Evolutionary conservation across 2,797 vertebrate genomes (phyloP).

Genomic region (Macrochelys suwanniensis): DNA sequence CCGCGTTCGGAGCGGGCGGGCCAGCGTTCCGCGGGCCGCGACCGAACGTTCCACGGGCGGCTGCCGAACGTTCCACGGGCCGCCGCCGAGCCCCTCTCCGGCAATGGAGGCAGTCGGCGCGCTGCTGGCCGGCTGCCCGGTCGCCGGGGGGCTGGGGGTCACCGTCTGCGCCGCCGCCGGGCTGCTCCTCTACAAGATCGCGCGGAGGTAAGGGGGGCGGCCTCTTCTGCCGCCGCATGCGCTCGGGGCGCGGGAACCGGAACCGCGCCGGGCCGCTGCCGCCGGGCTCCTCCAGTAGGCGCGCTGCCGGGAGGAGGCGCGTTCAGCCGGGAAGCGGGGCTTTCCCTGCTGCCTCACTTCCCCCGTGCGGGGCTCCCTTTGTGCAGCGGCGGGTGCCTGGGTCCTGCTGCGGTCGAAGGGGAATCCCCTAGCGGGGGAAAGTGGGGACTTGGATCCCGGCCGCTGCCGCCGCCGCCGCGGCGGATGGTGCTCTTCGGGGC

Average conservation of each 20-base stretch:
- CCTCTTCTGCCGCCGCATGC: neutral
- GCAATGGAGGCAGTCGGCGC: constrained; percentile 86
- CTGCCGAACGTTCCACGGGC: too few relatives aligned
- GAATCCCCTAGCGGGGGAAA: neutral
- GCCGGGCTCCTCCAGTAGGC: neutral
- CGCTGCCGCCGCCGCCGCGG: too few relatives aligned
- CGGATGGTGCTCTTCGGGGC: neutral
- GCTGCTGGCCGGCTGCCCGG: constrained; percentile 83
- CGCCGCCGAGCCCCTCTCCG: neutral
- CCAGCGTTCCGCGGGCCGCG: too few relatives aligned
- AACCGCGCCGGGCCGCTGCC: neutral
- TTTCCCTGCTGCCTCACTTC: too few relatives aligned
- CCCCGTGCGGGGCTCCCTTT: neutral
- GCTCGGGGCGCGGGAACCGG: neutral
- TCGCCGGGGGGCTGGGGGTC: constrained; percentile 86
- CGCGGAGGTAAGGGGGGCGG: constrained; percentile 84
- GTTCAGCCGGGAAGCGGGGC: neutral
- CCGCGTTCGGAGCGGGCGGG: neutral
- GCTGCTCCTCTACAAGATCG: constrained; percentile 88
- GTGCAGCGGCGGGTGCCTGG: neutral
- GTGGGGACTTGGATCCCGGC: neutral
- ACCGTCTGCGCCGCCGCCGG: constrained; percentile 87
- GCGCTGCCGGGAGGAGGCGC: neutral
- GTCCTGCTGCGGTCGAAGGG: neutral
- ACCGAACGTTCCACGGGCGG: neutral